Evolutionary conservation across 2,113 vertebrate species (phyloP).

Genomic region (Thomomys bottae): DNA sequence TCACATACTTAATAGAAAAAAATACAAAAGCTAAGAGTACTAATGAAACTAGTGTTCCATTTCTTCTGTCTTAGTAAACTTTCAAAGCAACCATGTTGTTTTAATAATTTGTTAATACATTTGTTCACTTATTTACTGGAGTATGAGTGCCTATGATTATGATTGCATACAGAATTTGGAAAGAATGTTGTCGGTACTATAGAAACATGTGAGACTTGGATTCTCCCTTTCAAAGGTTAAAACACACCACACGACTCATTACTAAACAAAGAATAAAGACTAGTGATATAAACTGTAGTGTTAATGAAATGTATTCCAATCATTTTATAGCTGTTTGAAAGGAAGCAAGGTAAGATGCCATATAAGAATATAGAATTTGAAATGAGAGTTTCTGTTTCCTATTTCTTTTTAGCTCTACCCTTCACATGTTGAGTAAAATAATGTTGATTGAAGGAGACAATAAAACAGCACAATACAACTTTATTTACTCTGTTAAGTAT

Average conservation of each 20-base stretch:
- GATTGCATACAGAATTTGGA: background rate
- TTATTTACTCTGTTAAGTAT: background rate
- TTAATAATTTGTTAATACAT: background rate
- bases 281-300: constrained; percentile 1
- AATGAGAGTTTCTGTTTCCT: too few relatives aligned
- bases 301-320: constrained; percentile 2
- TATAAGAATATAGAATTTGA: too few relatives aligned
- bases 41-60: constrained; percentile 25
- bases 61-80: background rate
- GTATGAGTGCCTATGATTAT: constrained; percentile 1
- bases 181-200: background rate
- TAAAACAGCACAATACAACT: background rate
- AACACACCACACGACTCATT: background rate
- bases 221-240: background rate
- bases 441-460: background rate
- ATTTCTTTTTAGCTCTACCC: too few relatives aligned
- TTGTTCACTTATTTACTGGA: background rate
- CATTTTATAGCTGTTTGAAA: too few relatives aligned
- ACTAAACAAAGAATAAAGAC: background rate
- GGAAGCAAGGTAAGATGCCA: too few relatives aligned
- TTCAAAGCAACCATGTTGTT: background rate
- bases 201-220: background rate
- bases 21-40: background rate
- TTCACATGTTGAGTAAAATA: constrained; percentile 32
- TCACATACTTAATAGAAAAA: background rate